phyloP scores from a whole-genome alignment of 2,888 invertebrate genomes.

The Tipula lateralis region DNA sequence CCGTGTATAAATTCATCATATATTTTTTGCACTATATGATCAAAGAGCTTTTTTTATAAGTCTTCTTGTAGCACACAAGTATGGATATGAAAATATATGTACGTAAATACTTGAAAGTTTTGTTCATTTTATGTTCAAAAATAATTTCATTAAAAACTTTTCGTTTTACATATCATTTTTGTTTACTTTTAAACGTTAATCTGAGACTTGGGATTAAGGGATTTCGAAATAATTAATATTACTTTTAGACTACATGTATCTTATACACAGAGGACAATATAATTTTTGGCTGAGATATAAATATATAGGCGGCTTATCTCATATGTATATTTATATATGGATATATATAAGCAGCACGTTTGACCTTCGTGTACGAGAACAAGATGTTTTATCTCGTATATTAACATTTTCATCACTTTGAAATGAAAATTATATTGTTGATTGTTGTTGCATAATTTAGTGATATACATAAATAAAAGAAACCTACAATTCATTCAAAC shows the following conservation, averaged over 20 bases:
- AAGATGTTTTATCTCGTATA: too few relatives aligned
- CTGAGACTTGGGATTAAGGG: background rate
- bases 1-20: background rate
- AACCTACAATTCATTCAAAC: background rate
- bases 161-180: background rate
- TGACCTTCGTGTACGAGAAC: too few relatives aligned
- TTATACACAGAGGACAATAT: background rate
- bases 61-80: background rate
- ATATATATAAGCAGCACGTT: too few relatives aligned
- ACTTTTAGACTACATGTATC: background rate
- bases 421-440: background rate
- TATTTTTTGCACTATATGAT: background rate
- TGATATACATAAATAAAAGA: background rate
- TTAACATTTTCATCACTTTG: background rate
- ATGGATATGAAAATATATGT: background rate
- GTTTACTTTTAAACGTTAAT: background rate
- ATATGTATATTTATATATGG: too few relatives aligned
- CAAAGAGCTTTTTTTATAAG: background rate
- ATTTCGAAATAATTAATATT: background rate
- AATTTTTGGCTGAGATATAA: background rate
- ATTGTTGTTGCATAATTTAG: background rate
- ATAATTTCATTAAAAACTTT: background rate
- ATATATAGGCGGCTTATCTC: too few relatives aligned
- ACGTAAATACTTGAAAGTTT: background rate
- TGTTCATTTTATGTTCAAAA: background rate